phyloP scores from a whole-genome alignment of 2,797 vertebrate species.

The Coilia nasus region DNA sequence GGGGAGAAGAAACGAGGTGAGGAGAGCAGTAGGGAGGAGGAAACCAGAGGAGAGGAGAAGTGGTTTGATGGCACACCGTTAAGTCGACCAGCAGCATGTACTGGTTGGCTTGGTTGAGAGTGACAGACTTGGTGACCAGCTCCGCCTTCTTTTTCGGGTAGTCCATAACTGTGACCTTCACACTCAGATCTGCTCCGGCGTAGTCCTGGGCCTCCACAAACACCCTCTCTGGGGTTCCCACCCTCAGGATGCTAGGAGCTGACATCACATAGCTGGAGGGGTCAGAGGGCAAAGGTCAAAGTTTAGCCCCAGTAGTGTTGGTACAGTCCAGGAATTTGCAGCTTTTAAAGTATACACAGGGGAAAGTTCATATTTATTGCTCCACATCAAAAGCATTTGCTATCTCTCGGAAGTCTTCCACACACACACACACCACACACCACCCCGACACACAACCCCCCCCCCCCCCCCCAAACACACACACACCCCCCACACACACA shows the following conservation, averaged over 20 bases:
- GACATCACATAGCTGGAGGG: neutral
- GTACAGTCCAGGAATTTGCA: too few species aligned
- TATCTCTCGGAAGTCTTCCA: too few species aligned
- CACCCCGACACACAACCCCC: too few species aligned
- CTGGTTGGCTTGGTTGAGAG: rapidly evolving
- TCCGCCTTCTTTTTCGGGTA: neutral
- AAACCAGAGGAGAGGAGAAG: neutral
- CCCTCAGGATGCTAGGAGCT: neutral
- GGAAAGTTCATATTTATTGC: too few species aligned
- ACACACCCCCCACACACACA: too few species aligned
- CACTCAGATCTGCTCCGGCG: neutral
- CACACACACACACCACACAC: too few species aligned
- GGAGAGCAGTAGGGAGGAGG: neutral
- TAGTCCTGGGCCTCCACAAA: constrained; percentile 26
- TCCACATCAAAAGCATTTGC: too few species aligned
- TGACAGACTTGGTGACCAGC: neutral
- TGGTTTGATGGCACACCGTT: neutral
- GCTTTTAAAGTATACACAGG: too few species aligned
- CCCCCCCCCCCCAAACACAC: too few species aligned
- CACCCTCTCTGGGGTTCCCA: neutral
- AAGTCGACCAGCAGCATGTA: neutral
- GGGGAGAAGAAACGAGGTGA: too few species aligned
- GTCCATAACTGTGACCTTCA: neutral
- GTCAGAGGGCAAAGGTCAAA: too few species aligned
- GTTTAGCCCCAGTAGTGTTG: too few species aligned